These are phyloP conservation scores for Xestobium rufovillosum DNA, from an alignment of 2,888 invertebrate species.

Conservation along the genomic window DNA sequence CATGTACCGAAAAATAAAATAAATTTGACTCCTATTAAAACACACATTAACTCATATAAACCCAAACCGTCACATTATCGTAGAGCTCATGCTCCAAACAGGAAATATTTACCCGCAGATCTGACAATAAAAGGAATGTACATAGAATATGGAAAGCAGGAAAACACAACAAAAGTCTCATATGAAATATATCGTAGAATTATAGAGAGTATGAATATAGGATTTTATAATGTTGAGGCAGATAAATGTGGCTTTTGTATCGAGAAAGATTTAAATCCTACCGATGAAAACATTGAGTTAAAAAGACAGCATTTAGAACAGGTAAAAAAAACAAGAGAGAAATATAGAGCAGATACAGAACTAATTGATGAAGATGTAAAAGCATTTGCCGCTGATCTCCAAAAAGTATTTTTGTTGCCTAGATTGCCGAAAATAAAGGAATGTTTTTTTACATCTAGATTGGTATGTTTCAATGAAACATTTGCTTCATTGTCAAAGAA, in stretches of 20 bases:
- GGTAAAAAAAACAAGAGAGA: slow-evolving; percentile 3
- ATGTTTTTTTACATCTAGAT: slow-evolving; percentile 4
- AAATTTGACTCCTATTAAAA: no score
- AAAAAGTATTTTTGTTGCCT: slow-evolving; percentile 1
- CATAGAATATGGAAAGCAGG: background rate
- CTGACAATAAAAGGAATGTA: slow-evolving; percentile 4
- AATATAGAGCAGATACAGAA: slow-evolving; percentile 1
- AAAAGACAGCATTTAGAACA: slow-evolving; percentile 1
- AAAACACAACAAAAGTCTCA: slow-evolving; percentile 7
- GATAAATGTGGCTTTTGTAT: slow-evolving; percentile 4
- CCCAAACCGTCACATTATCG: slow-evolving; percentile 4
- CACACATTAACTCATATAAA: no score
- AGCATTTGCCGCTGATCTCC: slow-evolving; percentile 1
- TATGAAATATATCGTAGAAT: slow-evolving; percentile 5
- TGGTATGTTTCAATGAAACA: slow-evolving; percentile 3
- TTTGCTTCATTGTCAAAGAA: slow-evolving; percentile 4
- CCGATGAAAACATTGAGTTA: background rate
- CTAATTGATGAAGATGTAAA: background rate
- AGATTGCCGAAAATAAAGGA: background rate
- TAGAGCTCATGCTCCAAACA: slow-evolving; percentile 4
- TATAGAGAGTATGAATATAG: background rate
- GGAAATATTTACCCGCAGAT: slow-evolving; percentile 4
- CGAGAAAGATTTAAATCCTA: slow-evolving; percentile 1
- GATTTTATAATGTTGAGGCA: slow-evolving; percentile 1
- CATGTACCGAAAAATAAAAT: slow-evolving; percentile 1